phyloP scores from a whole-genome alignment of 2,113 vertebrate genomes.

The Chaetorhynchus papuensis region DNA sequence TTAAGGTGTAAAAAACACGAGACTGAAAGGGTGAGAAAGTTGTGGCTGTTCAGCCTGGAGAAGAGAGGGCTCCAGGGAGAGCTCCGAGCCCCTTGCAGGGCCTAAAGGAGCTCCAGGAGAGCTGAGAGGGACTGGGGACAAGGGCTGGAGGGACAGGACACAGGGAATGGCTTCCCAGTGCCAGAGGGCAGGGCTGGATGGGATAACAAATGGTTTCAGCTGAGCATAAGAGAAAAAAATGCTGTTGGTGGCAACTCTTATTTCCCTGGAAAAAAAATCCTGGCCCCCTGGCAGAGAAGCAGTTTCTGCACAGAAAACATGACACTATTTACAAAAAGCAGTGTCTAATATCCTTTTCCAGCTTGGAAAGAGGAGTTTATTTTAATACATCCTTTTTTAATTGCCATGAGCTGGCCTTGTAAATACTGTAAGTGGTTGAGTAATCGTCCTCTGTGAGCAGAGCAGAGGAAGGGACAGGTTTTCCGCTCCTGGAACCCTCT shows the following conservation, averaged over 20 bases:
- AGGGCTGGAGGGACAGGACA: not conserved
- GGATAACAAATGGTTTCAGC: not conserved
- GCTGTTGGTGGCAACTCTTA: not conserved
- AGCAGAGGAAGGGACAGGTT: conserved; percentile 41
- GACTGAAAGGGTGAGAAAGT: not conserved
- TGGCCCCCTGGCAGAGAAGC: not conserved
- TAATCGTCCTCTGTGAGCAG: conserved; percentile 51
- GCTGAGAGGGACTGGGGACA: not conserved
- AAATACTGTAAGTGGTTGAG: conserved; percentile 63
- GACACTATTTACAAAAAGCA: conserved; percentile 18
- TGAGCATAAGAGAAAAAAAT: not conserved
- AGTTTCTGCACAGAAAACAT: conserved; percentile 55
- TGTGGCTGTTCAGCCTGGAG: not conserved
- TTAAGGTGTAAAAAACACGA: not conserved
- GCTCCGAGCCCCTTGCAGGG: not conserved
- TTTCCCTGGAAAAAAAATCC: conserved; percentile 27
- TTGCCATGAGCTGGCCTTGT: conserved; percentile 68
- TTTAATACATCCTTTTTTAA: conserved; percentile 67
- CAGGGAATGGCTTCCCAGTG: not conserved
- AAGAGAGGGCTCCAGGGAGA: not conserved
- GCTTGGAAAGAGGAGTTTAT: conserved; percentile 55
- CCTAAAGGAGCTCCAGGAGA: not conserved
- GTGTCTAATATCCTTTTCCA: conserved; percentile 55
- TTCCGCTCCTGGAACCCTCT: not conserved
- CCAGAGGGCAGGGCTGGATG: fast-evolving